Evolutionary conservation across 1,140 invertebrate species (phyloP).

Genomic region (Araneus ventricosus): DNA sequence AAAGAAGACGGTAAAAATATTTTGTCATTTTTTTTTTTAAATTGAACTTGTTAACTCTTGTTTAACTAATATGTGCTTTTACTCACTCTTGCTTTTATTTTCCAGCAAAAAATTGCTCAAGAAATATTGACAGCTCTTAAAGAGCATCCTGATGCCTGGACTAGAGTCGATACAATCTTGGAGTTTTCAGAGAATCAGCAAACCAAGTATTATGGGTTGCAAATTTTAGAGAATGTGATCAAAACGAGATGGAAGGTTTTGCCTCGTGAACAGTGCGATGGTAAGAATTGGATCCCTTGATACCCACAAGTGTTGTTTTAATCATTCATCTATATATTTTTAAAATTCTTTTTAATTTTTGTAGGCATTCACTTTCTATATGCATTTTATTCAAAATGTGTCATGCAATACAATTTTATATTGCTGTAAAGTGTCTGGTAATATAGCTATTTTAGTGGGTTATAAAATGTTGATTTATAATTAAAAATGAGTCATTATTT

Average conservation of each 20-base stretch:
- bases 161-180: conserved; percentile 98
- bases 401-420: too few relatives aligned
- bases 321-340: too few relatives aligned
- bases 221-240: conserved; percentile 99
- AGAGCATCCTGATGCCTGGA: conserved; percentile 99
- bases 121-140: conserved; percentile 96
- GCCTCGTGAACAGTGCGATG: conserved; percentile 98
- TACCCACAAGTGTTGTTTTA: not conserved
- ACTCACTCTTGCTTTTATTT: not conserved
- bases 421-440: too few relatives aligned
- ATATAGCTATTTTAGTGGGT: too few relatives aligned
- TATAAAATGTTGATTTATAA: too few relatives aligned
- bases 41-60: too few relatives aligned
- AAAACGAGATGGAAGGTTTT: conserved; percentile 99
- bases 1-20: not conserved
- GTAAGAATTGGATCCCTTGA: conserved; percentile 79
- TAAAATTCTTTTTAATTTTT: too few relatives aligned
- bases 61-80: too few relatives aligned
- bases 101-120: conserved; percentile 93
- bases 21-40: not conserved
- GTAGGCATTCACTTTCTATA: not conserved
- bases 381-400: not conserved
- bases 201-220: conserved; percentile 99
- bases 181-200: conserved; percentile 97
- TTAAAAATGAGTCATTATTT: too few relatives aligned